Conservation (phyloP, 2,113 vertebrate genomes). For the Grantiella picta region DNA sequence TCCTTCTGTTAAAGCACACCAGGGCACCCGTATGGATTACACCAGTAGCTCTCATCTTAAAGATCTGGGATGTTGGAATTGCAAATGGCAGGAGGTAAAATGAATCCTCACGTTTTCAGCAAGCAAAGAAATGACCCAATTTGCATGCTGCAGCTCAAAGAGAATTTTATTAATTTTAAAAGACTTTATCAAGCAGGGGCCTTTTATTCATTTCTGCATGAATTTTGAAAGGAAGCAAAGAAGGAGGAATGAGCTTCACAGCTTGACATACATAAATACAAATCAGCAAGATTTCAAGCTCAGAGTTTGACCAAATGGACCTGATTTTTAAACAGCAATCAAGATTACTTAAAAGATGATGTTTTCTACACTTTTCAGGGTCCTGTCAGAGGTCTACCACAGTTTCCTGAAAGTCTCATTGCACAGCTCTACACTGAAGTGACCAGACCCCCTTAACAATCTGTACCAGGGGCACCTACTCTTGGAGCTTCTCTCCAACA, state of each 20-base stretch:
- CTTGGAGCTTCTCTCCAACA: neutral
- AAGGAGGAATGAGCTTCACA: neutral
- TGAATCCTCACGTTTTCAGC: neutral
- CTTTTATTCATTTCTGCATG: neutral
- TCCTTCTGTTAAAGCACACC: neutral
- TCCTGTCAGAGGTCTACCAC: neutral
- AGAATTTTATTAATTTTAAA: constrained; percentile 18
- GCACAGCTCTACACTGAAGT: fast-evolving
- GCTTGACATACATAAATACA: constrained; percentile 4
- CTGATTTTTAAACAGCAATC: neutral
- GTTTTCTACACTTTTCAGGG: neutral
- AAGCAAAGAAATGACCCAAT: constrained; percentile 9
- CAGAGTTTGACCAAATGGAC: neutral
- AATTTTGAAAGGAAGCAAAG: constrained; percentile 11
- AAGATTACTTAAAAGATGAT: neutral
- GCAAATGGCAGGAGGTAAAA: neutral
- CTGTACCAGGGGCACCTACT: neutral
- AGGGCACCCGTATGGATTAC: fast-evolving
- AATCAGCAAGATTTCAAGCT: constrained; percentile 7
- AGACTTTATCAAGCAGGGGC: neutral
- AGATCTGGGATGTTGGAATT: neutral
- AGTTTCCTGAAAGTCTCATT: neutral
- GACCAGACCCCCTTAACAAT: neutral
- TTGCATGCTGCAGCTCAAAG: neutral
- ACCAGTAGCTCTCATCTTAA: neutral